Conservation (phyloP, 2,113 vertebrate genomes). For the Pionites leucogaster region DNA sequence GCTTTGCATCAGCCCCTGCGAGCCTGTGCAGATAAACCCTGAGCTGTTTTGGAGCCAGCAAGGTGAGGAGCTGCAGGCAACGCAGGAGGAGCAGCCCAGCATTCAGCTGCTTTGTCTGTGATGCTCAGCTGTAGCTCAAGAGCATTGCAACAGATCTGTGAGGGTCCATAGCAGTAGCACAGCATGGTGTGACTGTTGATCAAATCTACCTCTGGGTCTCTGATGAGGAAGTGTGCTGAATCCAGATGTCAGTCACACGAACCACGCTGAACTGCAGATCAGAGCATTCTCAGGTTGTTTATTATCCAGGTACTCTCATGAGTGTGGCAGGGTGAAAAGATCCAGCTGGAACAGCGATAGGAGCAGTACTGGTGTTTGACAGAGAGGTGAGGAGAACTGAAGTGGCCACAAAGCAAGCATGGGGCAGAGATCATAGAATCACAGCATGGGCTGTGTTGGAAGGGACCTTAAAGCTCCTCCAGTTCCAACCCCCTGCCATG, state of each 20-base stretch:
- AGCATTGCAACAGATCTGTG: neutral
- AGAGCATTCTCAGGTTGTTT: neutral
- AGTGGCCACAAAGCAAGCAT: neutral
- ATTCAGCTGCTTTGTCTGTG: neutral
- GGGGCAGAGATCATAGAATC: neutral
- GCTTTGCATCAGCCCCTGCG: neutral
- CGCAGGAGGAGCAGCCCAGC: neutral
- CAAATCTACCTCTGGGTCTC: neutral
- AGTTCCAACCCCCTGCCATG: neutral
- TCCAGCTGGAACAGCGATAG: neutral
- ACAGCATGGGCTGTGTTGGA: neutral
- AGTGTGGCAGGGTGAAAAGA: neutral
- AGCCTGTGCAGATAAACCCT: neutral
- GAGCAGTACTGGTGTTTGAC: fast-evolving
- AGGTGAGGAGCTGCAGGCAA: neutral
- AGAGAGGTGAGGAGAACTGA: neutral
- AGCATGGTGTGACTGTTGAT: fast-evolving
- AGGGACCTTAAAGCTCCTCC: neutral
- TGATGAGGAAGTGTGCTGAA: neutral
- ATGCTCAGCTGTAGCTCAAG: neutral
- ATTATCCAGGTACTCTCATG: neutral
- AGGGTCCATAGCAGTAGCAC: neutral
- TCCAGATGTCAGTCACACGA: fast-evolving
- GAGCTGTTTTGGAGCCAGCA: neutral
- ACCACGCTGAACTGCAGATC: neutral